phyloP scores from a whole-genome alignment of 2,888 invertebrate species.

The Athalia cordata region DNA sequence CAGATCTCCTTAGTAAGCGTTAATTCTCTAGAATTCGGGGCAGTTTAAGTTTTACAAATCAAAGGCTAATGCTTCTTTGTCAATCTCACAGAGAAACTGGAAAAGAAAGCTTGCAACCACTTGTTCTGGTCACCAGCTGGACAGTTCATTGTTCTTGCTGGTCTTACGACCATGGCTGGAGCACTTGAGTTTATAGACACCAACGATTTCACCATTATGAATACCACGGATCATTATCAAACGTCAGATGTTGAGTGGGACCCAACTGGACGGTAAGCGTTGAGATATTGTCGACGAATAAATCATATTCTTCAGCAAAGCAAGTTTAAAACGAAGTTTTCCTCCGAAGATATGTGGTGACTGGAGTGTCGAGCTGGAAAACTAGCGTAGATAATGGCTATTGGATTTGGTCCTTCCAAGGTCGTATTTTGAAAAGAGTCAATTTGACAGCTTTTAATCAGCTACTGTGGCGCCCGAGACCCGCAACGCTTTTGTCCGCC shows the following conservation, averaged over 20 bases:
- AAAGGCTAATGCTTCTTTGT: conserved; percentile 11
- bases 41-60: background rate
- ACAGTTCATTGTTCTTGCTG: conserved; percentile 95
- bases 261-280: conserved; percentile 89
- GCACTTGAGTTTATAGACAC: conserved; percentile 97
- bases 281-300: background rate
- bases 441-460: conserved; percentile 96
- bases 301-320: background rate
- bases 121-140: conserved; percentile 97
- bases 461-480: conserved; percentile 96
- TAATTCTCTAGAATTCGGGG: background rate
- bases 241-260: conserved; percentile 99
- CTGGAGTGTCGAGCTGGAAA: conserved; percentile 96
- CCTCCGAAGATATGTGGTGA: conserved; percentile 86
- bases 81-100: conserved; percentile 74
- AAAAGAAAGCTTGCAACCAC: conserved; percentile 92
- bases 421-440: conserved; percentile 85
- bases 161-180: conserved; percentile 88
- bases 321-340: background rate
- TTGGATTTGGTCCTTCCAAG: conserved; percentile 99
- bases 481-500: conserved; percentile 87
- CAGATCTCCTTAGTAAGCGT: conserved; percentile 89
- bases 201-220: conserved; percentile 96
- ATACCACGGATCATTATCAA: conserved; percentile 94
- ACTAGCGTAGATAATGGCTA: conserved; percentile 94